Conservation (phyloP, 2,113 vertebrate species). For the Centropus bengalensis region DNA sequence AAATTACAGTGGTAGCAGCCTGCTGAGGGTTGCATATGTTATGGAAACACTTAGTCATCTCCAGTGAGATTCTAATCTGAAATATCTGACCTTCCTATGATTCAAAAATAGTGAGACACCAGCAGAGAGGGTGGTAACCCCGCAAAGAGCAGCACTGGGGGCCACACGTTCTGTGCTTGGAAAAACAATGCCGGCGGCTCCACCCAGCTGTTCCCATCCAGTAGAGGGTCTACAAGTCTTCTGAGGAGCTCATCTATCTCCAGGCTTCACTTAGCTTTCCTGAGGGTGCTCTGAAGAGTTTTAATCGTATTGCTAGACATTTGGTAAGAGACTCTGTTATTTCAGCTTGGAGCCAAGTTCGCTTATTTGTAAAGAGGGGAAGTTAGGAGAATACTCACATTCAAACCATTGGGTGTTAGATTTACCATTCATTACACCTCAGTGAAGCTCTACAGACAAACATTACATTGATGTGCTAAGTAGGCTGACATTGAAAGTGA, state of each 20-base stretch:
- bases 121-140: background rate
- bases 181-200: background rate
- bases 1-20: background rate
- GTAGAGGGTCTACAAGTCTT: background rate
- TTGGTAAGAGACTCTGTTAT: background rate
- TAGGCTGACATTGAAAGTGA: slow-evolving; percentile 4
- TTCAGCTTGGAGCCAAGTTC: background rate
- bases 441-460: background rate
- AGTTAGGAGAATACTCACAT: background rate
- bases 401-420: background rate
- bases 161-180: background rate
- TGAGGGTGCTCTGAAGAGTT: background rate
- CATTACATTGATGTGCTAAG: slow-evolving; percentile 23
- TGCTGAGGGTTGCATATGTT: background rate
- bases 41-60: slow-evolving; percentile 32
- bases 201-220: background rate
- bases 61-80: background rate
- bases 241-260: background rate
- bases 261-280: background rate
- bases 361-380: background rate
- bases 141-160: fast-evolving
- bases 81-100: background rate
- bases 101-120: background rate
- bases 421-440: background rate
- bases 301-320: background rate